Evolutionary conservation across 2,113 vertebrate species (phyloP).

Genomic region (Psammodynastes pulverulentus): DNA sequence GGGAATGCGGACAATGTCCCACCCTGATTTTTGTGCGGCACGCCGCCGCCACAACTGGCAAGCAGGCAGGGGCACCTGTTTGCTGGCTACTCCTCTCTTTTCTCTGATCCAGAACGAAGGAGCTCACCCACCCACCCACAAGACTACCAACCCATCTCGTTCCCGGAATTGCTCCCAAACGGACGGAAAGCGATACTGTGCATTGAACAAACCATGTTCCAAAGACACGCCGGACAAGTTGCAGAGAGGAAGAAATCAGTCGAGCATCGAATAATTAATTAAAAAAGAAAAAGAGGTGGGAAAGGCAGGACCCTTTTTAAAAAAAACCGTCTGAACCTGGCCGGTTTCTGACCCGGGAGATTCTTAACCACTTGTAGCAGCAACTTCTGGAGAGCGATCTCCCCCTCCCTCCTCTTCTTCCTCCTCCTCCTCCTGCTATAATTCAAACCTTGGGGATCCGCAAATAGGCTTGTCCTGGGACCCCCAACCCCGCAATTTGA

Average conservation of each 20-base stretch:
- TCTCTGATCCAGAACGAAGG: background rate
- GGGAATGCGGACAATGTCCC: background rate
- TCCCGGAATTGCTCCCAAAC: background rate
- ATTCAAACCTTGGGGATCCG: background rate
- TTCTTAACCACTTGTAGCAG: background rate
- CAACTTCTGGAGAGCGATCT: background rate
- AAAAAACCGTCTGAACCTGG: background rate
- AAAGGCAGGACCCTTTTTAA: background rate
- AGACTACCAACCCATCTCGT: no score
- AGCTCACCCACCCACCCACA: background rate
- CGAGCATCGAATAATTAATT: background rate
- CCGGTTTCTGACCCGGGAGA: background rate
- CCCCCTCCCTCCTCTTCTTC: no score
- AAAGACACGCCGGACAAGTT: background rate
- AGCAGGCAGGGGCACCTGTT: background rate
- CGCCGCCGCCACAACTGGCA: background rate
- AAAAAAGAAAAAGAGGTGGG: no score
- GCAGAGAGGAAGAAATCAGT: background rate
- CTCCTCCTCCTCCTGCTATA: background rate
- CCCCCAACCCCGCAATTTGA: background rate
- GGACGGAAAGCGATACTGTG: background rate
- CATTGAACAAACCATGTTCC: no score
- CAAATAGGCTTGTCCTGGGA: background rate
- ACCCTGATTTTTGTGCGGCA: background rate
- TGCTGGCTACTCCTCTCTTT: background rate